Base-by-base conservation (phyloP, 2,113 vertebrate species). In the Syngnathus scovelli region DNA sequence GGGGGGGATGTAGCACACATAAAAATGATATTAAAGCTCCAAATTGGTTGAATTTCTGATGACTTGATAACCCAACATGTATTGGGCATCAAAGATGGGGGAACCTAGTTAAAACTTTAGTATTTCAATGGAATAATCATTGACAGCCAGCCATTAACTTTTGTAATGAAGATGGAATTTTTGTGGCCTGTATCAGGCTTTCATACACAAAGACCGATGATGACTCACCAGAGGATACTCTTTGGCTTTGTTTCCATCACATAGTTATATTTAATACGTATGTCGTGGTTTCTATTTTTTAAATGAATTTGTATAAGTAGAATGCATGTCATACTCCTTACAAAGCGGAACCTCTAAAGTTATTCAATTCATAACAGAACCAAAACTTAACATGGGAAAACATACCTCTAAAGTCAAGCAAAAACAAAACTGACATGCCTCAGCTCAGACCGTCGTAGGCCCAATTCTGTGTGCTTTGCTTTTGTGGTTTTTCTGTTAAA, bases 81-180 rank as follows among this genome's bases (percentile, higher is more conserved):
- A 23, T 13, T 62, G 61, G 41, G 33, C 16, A 52, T 69, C 48
- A 21, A 51, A 68, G 21, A 49, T 5, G 9, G 41, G 27, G 16
- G n/a, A 64, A 49, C 36, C 18, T 6, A 56, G 13, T 67, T 72
- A 54, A 63, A 48, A 67, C 6, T 46, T 54, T 37, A 38, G 21
- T 38, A 46, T 46, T 12, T 56, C 61, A 54, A 60, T 38, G 19
- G 1, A 10, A 61, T 3, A 7, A 44, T 67, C 1, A 49, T 68
- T 64, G 66, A 52, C 43, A 61, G 2, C 52, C 23, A 11, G 13
- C 6, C 43, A 63, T 59, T 63, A 33, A 62, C n/a, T 16, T 44
- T 62, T 37, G 37, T 61, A 21, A 5, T 6, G 44, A 16, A 48
- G 44, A 10, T 3, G 7, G 19, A 51, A 51, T 52, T 7, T 23